Conservation (phyloP, 2,113 vertebrate genomes). For the Hipposideros armiger region DNA sequence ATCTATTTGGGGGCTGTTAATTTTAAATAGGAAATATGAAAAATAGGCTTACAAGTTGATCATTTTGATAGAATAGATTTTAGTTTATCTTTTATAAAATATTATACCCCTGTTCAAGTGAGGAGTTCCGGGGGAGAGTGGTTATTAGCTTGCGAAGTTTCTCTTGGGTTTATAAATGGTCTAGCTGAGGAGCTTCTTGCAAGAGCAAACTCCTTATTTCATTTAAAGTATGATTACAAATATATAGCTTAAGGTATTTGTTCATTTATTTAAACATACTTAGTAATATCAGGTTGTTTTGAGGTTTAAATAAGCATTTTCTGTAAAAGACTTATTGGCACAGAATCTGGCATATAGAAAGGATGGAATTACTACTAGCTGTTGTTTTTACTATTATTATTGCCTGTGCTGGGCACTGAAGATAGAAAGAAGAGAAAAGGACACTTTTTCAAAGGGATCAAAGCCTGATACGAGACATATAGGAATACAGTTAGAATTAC, state of each 20-base stretch:
- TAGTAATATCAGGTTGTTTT: neutral
- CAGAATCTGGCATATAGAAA: neutral
- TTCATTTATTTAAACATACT: neutral
- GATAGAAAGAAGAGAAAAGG: neutral
- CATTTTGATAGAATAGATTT: neutral
- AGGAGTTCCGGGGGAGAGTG: neutral
- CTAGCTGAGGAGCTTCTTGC: neutral
- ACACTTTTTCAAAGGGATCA: neutral
- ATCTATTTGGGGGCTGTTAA: neutral
- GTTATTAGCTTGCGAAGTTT: neutral
- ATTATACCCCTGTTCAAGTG: neutral
- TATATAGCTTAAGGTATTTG: neutral
- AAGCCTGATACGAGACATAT: neutral
- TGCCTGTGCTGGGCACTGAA: neutral
- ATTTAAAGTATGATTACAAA: slow-evolving; percentile 20
- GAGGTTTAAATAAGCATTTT: slow-evolving; percentile 31
- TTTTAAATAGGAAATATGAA: neutral
- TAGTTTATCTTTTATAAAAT: neutral
- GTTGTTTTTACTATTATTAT: neutral
- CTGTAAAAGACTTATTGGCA: neutral
- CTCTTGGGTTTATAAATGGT: neutral
- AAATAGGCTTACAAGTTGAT: neutral
- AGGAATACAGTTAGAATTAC: neutral
- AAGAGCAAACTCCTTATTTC: neutral
- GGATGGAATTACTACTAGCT: neutral